Base-by-base conservation (phyloP, 2,113 vertebrate genomes). In the Cinclus mexicanus region DNA sequence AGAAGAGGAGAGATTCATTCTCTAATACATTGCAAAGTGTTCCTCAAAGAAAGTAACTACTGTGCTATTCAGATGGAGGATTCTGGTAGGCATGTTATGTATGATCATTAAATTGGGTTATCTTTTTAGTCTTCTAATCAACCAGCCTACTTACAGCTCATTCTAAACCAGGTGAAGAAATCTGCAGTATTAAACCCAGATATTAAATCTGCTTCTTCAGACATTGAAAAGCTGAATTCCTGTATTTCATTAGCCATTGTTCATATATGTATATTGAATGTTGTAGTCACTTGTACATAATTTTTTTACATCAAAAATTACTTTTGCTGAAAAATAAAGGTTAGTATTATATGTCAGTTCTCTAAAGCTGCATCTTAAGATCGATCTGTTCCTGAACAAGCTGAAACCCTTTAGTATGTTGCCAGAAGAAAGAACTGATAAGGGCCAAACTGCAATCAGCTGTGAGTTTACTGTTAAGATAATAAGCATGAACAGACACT, bases 391-490 rank as follows among this genome's bases (percentile, higher is more conserved):
- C 49, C 74, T 87, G 49, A 87, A 37, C 49, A 94, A 93, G 82
- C n/a, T 59, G 55, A 89, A 89, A 94, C 82, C 1, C 71, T 91
- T 89, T 79, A 72, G 53, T 89, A 72, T 1, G 0, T 87, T 89
- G 46, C 72, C 91, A 94, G 72, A 82, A 93, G 79, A 46, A 82
- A 92, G 91, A 95, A 70, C 37, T 57, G 91, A 75, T 93, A 94
- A 94, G 37, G 53, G 16, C 70, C 70, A 91, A 93, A 79, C 74
- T 65, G 81, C 69, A 93, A 92, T 95, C 93, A 96, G 81, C 59
- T 87, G 41, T 82, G 84, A 92, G 61, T 85, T 93, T 83, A 61
- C 74, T 84, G 44, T 64, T 93, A 91, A 74, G 91, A 81, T 94
- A 96, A 94, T 95, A 93, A 83, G 84, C 20, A 14, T 20, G 57